Conservation (phyloP, 2,888 invertebrate genomes). For the Argyresthia goedartella region DNA sequence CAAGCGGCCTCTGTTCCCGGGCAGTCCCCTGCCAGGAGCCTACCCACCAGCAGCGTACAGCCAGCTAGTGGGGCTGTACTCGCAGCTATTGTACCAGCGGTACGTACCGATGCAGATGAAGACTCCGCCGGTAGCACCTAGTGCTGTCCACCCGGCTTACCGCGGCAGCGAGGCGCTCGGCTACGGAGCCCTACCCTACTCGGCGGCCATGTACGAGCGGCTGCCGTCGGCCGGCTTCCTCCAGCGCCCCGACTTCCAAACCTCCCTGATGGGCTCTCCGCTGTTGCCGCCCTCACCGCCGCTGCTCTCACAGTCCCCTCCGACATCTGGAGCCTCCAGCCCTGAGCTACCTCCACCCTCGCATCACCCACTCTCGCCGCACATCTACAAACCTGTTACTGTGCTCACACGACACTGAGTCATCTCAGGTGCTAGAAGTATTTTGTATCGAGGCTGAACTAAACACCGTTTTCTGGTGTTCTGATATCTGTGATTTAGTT, state of each 20-base stretch:
- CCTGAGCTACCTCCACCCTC: slow-evolving; percentile 51
- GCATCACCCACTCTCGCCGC: slow-evolving; percentile 50
- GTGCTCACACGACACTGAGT: slow-evolving; percentile 67
- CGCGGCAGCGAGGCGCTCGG: slow-evolving; percentile 48
- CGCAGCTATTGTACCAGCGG: slow-evolving; percentile 76
- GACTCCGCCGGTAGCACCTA: slow-evolving; percentile 61
- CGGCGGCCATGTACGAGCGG: slow-evolving; percentile 45
- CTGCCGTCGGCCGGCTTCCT: slow-evolving; percentile 39
- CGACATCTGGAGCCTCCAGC: slow-evolving; percentile 47
- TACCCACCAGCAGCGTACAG: slow-evolving; percentile 72
- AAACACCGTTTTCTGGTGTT: slow-evolving; percentile 10
- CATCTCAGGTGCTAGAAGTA: slow-evolving; percentile 2
- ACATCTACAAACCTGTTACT: slow-evolving; percentile 70
- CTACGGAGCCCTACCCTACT: slow-evolving; percentile 52
- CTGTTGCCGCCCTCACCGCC: slow-evolving; percentile 56
- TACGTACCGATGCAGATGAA: slow-evolving; percentile 73
- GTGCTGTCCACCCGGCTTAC: slow-evolving; percentile 66
- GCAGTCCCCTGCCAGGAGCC: slow-evolving; percentile 70
- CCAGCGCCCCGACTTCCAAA: slow-evolving; percentile 31
- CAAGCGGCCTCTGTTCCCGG: slow-evolving; percentile 79
- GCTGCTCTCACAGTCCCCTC: slow-evolving; percentile 39
- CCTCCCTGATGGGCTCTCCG: slow-evolving; percentile 33
- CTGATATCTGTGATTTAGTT: slow-evolving; percentile 8
- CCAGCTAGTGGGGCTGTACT: slow-evolving; percentile 69
- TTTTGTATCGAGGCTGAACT: slow-evolving; percentile 23